Percentiles rank a stretch among this genome's conserved stretches.
Conservation (phyloP, 2,113 vertebrate genomes). For the Istiophorus platypterus region DNA sequence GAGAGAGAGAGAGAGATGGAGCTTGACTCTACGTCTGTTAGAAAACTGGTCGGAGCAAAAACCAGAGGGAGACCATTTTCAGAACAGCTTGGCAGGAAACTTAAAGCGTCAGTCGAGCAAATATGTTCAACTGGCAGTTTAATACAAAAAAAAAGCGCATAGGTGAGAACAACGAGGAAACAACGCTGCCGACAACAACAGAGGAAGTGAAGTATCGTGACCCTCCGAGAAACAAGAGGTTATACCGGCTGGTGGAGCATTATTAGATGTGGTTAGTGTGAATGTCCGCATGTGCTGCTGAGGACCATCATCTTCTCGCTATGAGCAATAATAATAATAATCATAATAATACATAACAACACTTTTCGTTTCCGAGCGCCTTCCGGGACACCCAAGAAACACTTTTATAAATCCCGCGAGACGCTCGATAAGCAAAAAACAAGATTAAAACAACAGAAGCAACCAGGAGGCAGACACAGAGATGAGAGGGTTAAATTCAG, state of each 20-base stretch:
- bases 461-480: no score
- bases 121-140: background rate
- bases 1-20: constrained; percentile 19
- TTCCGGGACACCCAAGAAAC: no score
- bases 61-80: constrained; percentile 3
- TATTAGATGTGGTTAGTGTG: background rate
- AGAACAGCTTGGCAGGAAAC: background rate
- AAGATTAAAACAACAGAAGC: no score
- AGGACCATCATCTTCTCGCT: background rate
- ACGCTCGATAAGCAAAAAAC: no score
- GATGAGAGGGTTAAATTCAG: no score
- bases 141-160: background rate
- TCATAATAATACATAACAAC: no score
- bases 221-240: background rate
- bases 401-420: no score
- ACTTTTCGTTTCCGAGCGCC: no score
- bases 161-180: background rate
- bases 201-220: background rate
- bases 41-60: constrained; percentile 19
- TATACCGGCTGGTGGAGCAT: background rate
- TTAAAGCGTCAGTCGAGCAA: constrained; percentile 3
- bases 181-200: no score
- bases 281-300: no score
- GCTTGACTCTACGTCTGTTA: constrained; percentile 7
- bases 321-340: background rate